Evolutionary conservation across 2,888 invertebrate genomes (phyloP).

Genomic region (Leptothorax acervorum): DNA sequence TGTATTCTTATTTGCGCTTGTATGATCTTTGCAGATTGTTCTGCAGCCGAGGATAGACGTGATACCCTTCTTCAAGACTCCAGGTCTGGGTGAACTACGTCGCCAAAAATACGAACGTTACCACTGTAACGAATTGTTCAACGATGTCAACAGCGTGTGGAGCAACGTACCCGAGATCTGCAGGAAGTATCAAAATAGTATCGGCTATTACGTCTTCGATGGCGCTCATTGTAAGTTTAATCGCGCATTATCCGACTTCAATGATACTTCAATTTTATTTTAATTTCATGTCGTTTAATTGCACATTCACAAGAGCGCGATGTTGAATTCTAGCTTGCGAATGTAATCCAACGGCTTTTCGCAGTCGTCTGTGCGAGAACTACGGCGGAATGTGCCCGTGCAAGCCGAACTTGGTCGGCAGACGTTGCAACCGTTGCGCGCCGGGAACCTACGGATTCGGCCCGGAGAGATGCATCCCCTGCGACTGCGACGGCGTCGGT

Average conservation of each 20-base stretch:
- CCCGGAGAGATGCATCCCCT: slow-evolving; percentile 97
- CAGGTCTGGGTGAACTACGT: slow-evolving; percentile 88
- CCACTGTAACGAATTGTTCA: slow-evolving; percentile 92
- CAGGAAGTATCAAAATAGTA: slow-evolving; percentile 93
- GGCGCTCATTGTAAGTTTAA: slow-evolving; percentile 90
- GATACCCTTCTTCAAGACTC: slow-evolving; percentile 92
- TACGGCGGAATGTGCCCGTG: slow-evolving; percentile 96
- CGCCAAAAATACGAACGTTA: no score
- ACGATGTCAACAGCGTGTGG: slow-evolving; percentile 88
- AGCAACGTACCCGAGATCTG: slow-evolving; percentile 91
- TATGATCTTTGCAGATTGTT: slow-evolving; percentile 89
- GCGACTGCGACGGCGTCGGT: slow-evolving; percentile 98
- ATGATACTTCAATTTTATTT: background rate
- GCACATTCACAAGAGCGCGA: background rate
- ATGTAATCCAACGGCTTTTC: slow-evolving; percentile 97
- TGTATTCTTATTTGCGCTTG: background rate
- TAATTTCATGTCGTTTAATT: background rate
- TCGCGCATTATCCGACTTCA: background rate
- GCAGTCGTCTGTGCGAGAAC: slow-evolving; percentile 94
- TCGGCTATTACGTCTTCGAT: slow-evolving; percentile 94
- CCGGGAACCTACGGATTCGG: slow-evolving; percentile 98
- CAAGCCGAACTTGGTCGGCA: slow-evolving; percentile 96
- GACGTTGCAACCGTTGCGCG: slow-evolving; percentile 96
- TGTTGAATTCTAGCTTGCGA: slow-evolving; percentile 90
- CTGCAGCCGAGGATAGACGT: slow-evolving; percentile 93